These are phyloP conservation scores for Campopleginae sp. DNA, from an alignment of 2,888 invertebrate genomes.

Conservation along the genomic window DNA sequence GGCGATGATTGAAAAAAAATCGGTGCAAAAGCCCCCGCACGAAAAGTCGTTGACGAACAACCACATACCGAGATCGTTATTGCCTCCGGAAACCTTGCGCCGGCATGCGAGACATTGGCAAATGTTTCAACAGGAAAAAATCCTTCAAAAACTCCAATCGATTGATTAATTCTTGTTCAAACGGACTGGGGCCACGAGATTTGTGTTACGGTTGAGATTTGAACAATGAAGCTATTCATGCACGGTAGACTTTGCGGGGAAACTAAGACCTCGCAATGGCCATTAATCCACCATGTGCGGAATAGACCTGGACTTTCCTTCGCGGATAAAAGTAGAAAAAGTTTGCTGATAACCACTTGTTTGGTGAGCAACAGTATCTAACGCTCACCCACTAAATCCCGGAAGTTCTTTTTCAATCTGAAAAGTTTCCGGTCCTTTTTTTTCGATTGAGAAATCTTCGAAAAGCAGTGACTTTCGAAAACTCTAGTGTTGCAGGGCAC, in stretches of 20 bases:
- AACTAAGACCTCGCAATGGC: neutral
- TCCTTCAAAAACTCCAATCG: neutral
- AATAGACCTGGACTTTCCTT: neutral
- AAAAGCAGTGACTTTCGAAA: neutral
- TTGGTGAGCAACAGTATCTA: neutral
- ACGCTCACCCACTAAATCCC: neutral
- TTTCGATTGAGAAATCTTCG: neutral
- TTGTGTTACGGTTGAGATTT: neutral
- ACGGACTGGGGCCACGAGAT: neutral
- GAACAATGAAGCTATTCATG: neutral
- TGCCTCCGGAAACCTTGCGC: conserved; percentile 1
- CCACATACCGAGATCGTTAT: conserved; percentile 16
- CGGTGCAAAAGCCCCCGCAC: neutral
- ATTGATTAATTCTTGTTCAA: conserved; percentile 15
- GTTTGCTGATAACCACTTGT: neutral
- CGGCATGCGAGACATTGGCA: neutral
- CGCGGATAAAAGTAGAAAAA: neutral
- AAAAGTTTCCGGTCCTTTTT: neutral
- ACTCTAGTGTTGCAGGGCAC: neutral
- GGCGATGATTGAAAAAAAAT: conserved; percentile 24
- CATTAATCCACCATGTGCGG: neutral
- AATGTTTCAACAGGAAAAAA: neutral
- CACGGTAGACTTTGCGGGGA: neutral
- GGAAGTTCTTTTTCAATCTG: neutral
- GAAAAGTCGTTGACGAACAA: conserved; percentile 19